These are phyloP conservation scores for Ylistrum balloti DNA, from an alignment of 1,140 invertebrate species.

Conservation along the genomic window DNA sequence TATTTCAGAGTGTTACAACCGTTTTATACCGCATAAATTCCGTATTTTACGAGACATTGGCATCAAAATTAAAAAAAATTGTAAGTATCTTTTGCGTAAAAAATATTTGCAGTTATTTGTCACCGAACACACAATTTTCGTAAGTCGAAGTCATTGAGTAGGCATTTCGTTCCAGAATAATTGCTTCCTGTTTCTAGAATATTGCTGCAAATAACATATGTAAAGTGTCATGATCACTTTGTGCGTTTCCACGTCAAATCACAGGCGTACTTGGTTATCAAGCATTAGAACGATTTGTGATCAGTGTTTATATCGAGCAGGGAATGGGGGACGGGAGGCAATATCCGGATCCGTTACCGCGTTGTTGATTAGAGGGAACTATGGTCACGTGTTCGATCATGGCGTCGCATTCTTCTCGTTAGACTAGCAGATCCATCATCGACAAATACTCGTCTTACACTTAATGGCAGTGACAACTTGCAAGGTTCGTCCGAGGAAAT, in stretches of 20 bases:
- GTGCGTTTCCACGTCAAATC: background rate
- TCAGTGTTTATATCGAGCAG: background rate
- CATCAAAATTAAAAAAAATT: background rate
- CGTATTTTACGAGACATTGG: background rate
- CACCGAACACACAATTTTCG: background rate
- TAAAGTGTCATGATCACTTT: background rate
- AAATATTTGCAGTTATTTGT: background rate
- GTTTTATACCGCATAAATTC: background rate
- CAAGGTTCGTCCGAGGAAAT: background rate
- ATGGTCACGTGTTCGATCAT: slow-evolving; percentile 18
- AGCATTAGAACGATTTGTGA: background rate
- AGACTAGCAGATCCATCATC: slow-evolving; percentile 26
- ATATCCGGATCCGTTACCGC: slow-evolving; percentile 31
- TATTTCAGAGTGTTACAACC: background rate
- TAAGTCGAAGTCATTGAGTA: background rate
- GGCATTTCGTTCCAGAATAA: background rate
- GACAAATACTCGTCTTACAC: slow-evolving; percentile 9
- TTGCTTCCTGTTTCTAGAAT: slow-evolving; percentile 8
- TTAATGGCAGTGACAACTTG: slow-evolving; percentile 32
- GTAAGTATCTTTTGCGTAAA: background rate
- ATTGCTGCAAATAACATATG: slow-evolving; percentile 16
- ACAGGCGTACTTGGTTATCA: slow-evolving; percentile 22
- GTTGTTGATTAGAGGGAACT: background rate
- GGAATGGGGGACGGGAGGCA: background rate
- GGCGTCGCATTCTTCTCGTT: slow-evolving; percentile 30